These are phyloP conservation scores for Augiades crinisus DNA, from an alignment of 2,888 invertebrate genomes.

Conservation along the genomic window DNA sequence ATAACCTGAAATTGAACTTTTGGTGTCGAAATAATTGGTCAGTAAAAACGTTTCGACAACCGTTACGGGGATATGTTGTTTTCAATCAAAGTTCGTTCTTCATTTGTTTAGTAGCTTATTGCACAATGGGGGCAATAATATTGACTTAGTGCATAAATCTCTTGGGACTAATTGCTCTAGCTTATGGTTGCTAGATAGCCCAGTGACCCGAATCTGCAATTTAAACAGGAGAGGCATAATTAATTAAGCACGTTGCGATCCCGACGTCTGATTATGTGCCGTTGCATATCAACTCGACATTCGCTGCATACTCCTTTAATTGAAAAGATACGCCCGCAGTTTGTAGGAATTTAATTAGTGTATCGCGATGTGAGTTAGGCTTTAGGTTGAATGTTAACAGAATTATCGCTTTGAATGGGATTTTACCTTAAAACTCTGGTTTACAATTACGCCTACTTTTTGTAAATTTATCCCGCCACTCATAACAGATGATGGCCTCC, in stretches of 20 bases:
- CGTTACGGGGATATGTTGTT: not conserved
- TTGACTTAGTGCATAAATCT: constrained; percentile 5
- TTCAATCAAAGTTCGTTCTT: constrained; percentile 2
- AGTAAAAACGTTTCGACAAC: constrained; percentile 10
- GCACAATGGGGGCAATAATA: constrained; percentile 7
- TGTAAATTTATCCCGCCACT: constrained; percentile 13
- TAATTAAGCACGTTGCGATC: constrained; percentile 17
- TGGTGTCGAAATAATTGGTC: constrained; percentile 3
- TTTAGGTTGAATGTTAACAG: constrained; percentile 35
- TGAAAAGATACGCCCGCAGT: constrained; percentile 34
- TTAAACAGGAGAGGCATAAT: constrained; percentile 8
- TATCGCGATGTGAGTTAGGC: constrained; percentile 58
- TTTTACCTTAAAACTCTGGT: constrained; percentile 4
- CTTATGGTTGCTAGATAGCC: constrained; percentile 8
- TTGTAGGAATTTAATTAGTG: constrained; percentile 68
- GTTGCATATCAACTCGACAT: constrained; percentile 19
- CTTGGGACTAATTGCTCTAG: constrained; percentile 12
- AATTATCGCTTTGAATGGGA: constrained; percentile 2
- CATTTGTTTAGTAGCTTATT: not conserved
- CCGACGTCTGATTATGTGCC: constrained; percentile 15
- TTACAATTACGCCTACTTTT: constrained; percentile 7
- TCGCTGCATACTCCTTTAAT: constrained; percentile 16
- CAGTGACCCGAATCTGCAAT: constrained; percentile 2
- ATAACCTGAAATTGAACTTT: constrained; percentile 11
- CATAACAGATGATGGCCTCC: constrained; percentile 10